phyloP scores from a whole-genome alignment of 2,888 invertebrate species.

The Cosmopolites sordidus region DNA sequence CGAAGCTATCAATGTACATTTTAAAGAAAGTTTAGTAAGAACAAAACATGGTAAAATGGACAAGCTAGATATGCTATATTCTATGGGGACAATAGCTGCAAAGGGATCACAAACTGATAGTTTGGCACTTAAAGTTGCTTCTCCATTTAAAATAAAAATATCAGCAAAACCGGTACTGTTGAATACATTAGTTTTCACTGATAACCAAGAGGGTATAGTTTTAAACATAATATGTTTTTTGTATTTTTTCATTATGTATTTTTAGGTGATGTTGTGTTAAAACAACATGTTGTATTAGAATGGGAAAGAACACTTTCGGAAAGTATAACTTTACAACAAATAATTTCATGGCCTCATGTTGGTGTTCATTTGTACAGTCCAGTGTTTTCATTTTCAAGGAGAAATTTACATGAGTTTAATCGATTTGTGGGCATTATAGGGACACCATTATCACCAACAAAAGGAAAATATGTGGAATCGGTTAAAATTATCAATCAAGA shows the following conservation, averaged over 20 bases:
- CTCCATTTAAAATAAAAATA: conserved; percentile 32
- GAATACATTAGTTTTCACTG: conserved; percentile 31
- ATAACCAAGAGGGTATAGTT: conserved; percentile 15
- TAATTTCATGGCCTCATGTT: conserved; percentile 33
- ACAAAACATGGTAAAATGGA: neutral
- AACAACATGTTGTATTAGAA: conserved; percentile 26
- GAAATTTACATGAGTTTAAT: conserved; percentile 24
- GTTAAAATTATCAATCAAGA: conserved; percentile 26
- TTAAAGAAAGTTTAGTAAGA: conserved; percentile 18
- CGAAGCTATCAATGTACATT: conserved; percentile 29
- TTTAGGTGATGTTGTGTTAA: conserved; percentile 30
- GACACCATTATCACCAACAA: conserved; percentile 15
- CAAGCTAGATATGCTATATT: conserved; percentile 5
- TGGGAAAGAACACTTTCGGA: conserved; percentile 18
- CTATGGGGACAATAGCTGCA: conserved; percentile 12
- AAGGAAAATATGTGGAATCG: conserved; percentile 27
- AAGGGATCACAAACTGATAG: conserved; percentile 29
- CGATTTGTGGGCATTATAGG: conserved; percentile 28
- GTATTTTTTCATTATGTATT: too few species aligned
- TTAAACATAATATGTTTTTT: neutral
- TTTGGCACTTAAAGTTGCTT: conserved; percentile 25
- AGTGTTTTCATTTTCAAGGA: conserved; percentile 29
- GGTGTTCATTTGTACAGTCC: conserved; percentile 29
- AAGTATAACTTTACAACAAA: conserved; percentile 24
- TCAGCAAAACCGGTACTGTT: conserved; percentile 26